Base-by-base conservation (phyloP, 37 sponge, comb jelly and placozoan genomes). In the Tethya wilhelma region DNA sequence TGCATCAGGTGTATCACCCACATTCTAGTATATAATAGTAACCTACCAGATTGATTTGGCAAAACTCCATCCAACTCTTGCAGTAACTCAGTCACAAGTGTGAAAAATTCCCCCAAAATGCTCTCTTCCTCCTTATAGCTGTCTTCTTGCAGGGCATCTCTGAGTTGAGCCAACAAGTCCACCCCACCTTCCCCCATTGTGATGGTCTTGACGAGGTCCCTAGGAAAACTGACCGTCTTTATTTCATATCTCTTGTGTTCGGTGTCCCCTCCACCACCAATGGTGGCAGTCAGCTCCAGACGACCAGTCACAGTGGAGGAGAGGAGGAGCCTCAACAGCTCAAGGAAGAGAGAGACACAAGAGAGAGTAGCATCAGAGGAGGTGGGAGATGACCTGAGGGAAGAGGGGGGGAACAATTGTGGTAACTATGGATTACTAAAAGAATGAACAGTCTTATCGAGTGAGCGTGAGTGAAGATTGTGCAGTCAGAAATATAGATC, bases 261-360 rank as follows among this genome's bases (percentile, higher is more conserved):
- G 42, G 40, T 28, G 42, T 40, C 36, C 17, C 73, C 57, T 5
- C 56, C 36, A 32, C 73, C 56, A 2, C 17, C 73, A 3, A 1
- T 26, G 14, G 36, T 69, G 4, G 29, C 29, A 60, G 59, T 19
- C 39, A 59, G 39, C 3, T 57, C 75, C 6, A 29, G 60, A 14
- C 59, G 32, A 6, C 75, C 69, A 40, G 65, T 71, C 2, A 71
- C 63, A 49, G 57, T 42, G 25, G 59, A 45, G 12, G 79, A 66
- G 55, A 78, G 79, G 26, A 88, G 60, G 3, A 26, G 56, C 19
- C 56, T 55, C 19, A 88, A 56, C 7, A 82, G 44, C 37, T 82
- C 83, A 30, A 88, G 73, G 63, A 88, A 82, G 30, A 82, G 63
- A 8, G 89, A 82, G 8, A 75, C 49, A 41, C 80, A 86, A 23